These are phyloP conservation scores for Hypolimnas misippus DNA, from an alignment of 2,888 invertebrate species.

Conservation along the genomic window DNA sequence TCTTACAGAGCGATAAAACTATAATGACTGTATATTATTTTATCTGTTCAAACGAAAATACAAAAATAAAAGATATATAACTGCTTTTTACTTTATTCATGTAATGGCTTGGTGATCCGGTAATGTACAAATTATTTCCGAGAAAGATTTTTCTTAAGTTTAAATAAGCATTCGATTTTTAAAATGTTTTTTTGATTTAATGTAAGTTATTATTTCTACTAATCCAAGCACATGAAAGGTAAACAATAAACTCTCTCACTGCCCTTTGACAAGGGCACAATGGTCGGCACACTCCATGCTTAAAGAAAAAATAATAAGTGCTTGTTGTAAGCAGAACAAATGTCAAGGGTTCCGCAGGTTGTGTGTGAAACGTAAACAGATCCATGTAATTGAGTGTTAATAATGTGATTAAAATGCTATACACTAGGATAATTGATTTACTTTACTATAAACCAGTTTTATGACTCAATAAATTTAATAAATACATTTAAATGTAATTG, in stretches of 20 bases:
- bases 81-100: neutral
- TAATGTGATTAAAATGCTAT: neutral
- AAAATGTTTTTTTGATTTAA: slow-evolving; percentile 19
- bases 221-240: slow-evolving; percentile 47
- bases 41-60: neutral
- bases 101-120: neutral
- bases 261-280: slow-evolving; percentile 62
- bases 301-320: slow-evolving; percentile 46
- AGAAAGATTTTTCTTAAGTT: neutral
- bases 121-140: neutral
- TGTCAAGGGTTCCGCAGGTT: slow-evolving; percentile 54
- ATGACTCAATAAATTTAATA: too few relatives aligned
- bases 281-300: slow-evolving; percentile 57
- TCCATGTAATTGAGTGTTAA: neutral
- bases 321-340: slow-evolving; percentile 38
- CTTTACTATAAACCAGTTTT: neutral
- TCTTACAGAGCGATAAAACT: neutral
- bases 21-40: neutral
- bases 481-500: too few relatives aligned
- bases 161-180: neutral
- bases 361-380: neutral
- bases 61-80: neutral
- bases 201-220: slow-evolving; percentile 44
- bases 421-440: neutral
- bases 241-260: slow-evolving; percentile 63